Percentiles rank a stretch among this genome's conserved stretches.
Conservation (phyloP, 2,888 invertebrate species). For the Ferrisia virgata region DNA sequence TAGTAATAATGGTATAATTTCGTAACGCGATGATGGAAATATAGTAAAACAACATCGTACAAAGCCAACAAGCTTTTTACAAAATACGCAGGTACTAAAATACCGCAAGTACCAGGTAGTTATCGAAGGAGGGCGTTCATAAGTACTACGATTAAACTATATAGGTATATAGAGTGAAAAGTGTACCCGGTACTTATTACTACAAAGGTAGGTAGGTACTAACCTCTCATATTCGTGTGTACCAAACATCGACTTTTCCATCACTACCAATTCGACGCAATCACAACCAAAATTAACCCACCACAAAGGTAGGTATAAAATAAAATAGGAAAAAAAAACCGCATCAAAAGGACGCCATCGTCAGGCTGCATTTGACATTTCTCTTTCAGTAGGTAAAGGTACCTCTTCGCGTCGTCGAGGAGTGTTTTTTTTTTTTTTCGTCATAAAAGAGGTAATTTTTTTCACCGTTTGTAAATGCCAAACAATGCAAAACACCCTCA, state of each 20-base stretch:
- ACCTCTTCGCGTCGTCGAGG: background rate
- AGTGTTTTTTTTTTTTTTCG: background rate
- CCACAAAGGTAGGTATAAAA: background rate
- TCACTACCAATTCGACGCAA: background rate
- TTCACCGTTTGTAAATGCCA: background rate
- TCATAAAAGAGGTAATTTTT: slow-evolving; percentile 9
- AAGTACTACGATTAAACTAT: too few species aligned
- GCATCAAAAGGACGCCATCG: background rate
- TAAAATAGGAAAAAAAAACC: background rate
- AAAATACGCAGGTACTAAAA: background rate
- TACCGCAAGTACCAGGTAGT: slow-evolving; percentile 7
- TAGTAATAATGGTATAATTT: background rate
- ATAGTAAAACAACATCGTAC: background rate
- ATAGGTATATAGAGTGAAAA: too few species aligned
- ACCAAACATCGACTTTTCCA: background rate
- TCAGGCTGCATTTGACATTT: slow-evolving; percentile 9
- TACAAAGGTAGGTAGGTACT: background rate
- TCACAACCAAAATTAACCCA: background rate
- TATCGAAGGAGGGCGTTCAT: background rate
- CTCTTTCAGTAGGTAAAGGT: background rate
- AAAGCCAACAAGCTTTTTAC: background rate
- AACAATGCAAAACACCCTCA: slow-evolving; percentile 1
- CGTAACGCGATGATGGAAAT: background rate
- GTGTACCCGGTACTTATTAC: background rate
- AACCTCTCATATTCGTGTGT: background rate